Evolutionary conservation across 2,888 invertebrate genomes (phyloP).

Genomic region (Encarsia formosa): DNA sequence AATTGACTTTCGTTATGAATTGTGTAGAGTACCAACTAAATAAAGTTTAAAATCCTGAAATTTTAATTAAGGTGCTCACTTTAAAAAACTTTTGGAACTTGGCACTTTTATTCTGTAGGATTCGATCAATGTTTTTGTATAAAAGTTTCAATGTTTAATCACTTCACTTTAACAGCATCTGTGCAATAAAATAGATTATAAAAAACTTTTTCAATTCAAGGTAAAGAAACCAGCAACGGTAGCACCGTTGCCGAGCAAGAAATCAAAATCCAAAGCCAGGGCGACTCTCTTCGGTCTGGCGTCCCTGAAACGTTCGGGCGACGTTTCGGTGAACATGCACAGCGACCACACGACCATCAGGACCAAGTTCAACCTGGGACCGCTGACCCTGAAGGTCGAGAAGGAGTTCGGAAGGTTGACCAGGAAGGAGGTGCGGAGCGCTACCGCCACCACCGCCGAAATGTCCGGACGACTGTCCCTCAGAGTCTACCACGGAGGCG

Average conservation of each 20-base stretch:
- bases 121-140: too few relatives aligned
- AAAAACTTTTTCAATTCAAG: conserved; percentile 11
- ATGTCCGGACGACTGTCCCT: conserved; percentile 78
- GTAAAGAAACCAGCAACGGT: conserved; percentile 6
- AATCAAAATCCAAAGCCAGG: conserved; percentile 55
- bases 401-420: conserved; percentile 76
- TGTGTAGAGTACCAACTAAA: too few relatives aligned
- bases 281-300: conserved; percentile 79
- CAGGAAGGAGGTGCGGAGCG: conserved; percentile 77
- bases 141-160: too few relatives aligned
- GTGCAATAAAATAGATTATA: too few relatives aligned
- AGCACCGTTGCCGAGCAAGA: not conserved
- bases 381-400: conserved; percentile 73
- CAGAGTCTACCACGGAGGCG: conserved; percentile 72
- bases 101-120: too few relatives aligned
- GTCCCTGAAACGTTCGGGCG: conserved; percentile 72
- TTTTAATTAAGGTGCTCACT: too few relatives aligned
- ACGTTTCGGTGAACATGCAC: conserved; percentile 76
- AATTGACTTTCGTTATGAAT: not conserved
- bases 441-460: conserved; percentile 82
- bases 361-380: conserved; percentile 77
- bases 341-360: conserved; percentile 77
- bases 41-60: too few relatives aligned
- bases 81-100: too few relatives aligned
- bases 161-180: too few relatives aligned